These are phyloP conservation scores for Rhynchomys soricoides DNA, from an alignment of 2,113 vertebrate genomes.

Conservation along the genomic window DNA sequence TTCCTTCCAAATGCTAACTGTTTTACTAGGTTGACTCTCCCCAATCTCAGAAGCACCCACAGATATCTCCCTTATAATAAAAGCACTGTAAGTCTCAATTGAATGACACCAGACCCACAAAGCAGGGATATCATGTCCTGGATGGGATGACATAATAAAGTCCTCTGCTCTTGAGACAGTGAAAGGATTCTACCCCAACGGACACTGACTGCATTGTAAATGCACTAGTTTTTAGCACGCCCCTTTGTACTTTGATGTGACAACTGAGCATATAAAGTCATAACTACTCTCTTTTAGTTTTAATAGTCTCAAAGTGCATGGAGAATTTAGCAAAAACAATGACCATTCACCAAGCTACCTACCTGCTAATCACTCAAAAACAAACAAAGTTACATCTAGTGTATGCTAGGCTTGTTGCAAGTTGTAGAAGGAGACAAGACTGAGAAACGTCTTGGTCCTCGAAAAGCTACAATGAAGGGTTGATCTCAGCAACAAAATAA, in stretches of 20 bases:
- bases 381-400: not conserved
- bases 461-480: not conserved
- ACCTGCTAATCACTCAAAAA: not conserved
- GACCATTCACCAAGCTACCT: not conserved
- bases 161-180: not conserved
- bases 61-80: not conserved
- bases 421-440: not conserved
- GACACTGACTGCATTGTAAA: not conserved
- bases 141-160: not conserved
- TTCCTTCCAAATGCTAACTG: not conserved
- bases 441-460: not conserved
- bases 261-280: not conserved
- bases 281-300: not conserved
- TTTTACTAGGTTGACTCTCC: not conserved
- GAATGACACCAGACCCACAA: not conserved
- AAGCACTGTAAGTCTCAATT: not conserved
- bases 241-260: conserved; percentile 3
- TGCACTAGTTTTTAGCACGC: not conserved
- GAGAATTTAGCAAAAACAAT: not conserved
- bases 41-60: not conserved
- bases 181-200: not conserved
- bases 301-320: not conserved
- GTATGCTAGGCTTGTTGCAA: not conserved
- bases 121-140: not conserved
- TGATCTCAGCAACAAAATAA: not conserved